Conservation (phyloP, 2,888 invertebrate species). For the Ophioninae sp. region DNA sequence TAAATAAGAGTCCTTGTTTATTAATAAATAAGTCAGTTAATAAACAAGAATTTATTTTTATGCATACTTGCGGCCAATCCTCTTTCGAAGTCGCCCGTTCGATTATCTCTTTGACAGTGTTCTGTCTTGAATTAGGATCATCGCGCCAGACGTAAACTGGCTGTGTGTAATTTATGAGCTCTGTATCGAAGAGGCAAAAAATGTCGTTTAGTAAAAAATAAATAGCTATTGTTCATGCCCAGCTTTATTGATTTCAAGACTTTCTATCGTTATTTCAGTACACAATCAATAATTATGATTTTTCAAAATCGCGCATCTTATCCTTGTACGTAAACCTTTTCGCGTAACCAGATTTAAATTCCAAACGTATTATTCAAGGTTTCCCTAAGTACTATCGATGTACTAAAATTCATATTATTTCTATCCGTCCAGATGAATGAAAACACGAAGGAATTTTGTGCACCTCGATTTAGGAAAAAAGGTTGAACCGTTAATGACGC, state of each 20-base stretch:
- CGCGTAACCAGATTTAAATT: not conserved
- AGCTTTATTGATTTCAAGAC: not conserved
- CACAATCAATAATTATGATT: not conserved
- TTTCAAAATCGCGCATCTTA: not conserved
- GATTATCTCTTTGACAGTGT: slow-evolving; percentile 94
- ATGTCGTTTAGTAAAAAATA: not conserved
- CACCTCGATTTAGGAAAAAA: not conserved
- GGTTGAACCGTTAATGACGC: not conserved
- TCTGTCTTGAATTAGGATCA: slow-evolving; percentile 95
- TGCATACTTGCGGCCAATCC: slow-evolving; percentile 92
- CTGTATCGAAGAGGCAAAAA: slow-evolving; percentile 80
- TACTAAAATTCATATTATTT: not conserved
- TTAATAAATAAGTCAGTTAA: not conserved
- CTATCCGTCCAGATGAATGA: not conserved
- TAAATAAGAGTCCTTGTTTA: not conserved
- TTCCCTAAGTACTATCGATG: not conserved
- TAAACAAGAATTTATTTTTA: not conserved
- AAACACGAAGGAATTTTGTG: not conserved
- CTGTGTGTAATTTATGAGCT: slow-evolving; percentile 95
- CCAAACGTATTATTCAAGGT: not conserved
- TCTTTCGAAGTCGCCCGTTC: slow-evolving; percentile 91
- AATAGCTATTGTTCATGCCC: not conserved
- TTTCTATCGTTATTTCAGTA: not conserved
- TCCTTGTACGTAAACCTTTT: not conserved
- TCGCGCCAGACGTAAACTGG: slow-evolving; percentile 97